Evolutionary conservation across 2,797 vertebrate genomes (phyloP).

Genomic region (Hydrolagus colliei): DNA sequence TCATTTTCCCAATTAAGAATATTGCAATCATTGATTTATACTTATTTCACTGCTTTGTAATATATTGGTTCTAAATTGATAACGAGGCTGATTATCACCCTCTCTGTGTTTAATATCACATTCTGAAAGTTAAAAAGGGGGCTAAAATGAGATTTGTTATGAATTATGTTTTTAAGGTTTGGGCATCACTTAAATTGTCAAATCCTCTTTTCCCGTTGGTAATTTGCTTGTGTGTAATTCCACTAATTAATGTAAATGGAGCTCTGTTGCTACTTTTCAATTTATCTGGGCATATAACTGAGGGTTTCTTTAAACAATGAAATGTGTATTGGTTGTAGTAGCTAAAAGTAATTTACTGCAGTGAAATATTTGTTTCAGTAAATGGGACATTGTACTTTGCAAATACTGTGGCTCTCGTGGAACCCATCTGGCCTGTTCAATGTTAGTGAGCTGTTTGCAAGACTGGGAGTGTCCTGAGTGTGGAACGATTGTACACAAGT

Average conservation of each 20-base stretch:
- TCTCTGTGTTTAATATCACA: not conserved
- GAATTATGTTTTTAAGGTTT: not conserved
- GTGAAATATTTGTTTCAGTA: constrained; percentile 53
- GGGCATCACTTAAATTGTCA: not conserved
- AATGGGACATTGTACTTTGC: constrained; percentile 81
- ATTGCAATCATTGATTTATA: no score
- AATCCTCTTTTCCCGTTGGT: not conserved
- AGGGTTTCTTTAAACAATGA: not conserved
- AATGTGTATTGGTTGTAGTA: constrained; percentile 18
- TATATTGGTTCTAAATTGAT: no score
- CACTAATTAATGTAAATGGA: not conserved
- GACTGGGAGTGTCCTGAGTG: constrained; percentile 85
- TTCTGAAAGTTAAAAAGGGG: not conserved
- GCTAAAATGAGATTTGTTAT: not conserved
- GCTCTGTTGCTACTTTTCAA: not conserved
- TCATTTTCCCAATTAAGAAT: no score
- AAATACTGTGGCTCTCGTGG: constrained; percentile 81
- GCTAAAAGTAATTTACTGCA: not conserved
- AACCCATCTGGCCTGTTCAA: constrained; percentile 81
- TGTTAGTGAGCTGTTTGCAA: constrained; percentile 55
- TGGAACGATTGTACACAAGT: constrained; percentile 60
- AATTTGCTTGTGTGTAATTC: not conserved
- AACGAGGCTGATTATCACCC: not conserved
- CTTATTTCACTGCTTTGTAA: no score
- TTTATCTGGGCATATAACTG: not conserved